phyloP scores from a whole-genome alignment of 2,113 vertebrate species.

The Mormyrus iriodes region DNA sequence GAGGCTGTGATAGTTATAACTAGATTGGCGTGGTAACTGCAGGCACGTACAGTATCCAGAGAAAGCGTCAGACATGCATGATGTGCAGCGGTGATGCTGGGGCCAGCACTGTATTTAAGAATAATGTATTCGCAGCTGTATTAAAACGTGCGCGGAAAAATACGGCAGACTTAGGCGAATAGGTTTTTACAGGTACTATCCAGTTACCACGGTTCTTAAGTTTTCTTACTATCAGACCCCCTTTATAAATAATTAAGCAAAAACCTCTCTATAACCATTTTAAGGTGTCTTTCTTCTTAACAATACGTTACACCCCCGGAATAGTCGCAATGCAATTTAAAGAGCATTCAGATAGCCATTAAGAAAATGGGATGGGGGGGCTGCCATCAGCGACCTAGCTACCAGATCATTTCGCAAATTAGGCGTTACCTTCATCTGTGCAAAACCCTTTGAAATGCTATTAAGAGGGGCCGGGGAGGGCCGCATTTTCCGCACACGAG shows the following conservation, averaged over 20 bases:
- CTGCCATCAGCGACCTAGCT: slow-evolving; percentile 48
- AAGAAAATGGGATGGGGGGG: slow-evolving; percentile 46
- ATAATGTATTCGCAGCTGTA: too few species aligned
- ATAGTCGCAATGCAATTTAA: slow-evolving; percentile 31
- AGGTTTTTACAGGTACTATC: background rate
- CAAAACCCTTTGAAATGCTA: slow-evolving; percentile 44
- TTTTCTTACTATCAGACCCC: slow-evolving; percentile 28
- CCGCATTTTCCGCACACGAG: slow-evolving; percentile 41
- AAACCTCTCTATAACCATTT: slow-evolving; percentile 44
- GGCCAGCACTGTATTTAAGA: too few species aligned
- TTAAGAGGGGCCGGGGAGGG: slow-evolving; percentile 38
- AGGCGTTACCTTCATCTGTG: slow-evolving; percentile 44
- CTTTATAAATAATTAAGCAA: slow-evolving; percentile 36
- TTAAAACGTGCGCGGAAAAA: background rate
- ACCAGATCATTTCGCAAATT: slow-evolving; percentile 48
- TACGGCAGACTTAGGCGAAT: background rate
- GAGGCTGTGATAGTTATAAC: background rate
- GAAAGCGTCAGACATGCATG: background rate
- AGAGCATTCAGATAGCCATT: slow-evolving; percentile 41
- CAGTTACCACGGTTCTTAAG: slow-evolving; percentile 22
- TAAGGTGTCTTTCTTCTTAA: slow-evolving; percentile 40
- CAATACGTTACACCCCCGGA: slow-evolving; percentile 36
- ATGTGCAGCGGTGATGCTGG: background rate
- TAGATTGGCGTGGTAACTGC: background rate
- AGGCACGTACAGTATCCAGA: background rate